These are phyloP conservation scores for Limenitis camilla DNA, from an alignment of 2,888 invertebrate genomes.

Conservation along the genomic window DNA sequence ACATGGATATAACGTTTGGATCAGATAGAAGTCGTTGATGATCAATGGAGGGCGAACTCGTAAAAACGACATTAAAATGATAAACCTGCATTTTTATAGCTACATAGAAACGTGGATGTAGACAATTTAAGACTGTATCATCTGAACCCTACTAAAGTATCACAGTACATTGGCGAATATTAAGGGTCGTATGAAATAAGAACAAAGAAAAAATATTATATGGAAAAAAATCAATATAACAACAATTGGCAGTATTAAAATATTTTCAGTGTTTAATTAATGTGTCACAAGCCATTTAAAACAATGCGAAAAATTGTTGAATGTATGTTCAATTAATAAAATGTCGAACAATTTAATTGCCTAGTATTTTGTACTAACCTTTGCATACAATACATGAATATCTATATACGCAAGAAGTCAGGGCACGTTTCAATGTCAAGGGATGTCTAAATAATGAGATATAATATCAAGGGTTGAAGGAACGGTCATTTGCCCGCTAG, in stretches of 20 bases:
- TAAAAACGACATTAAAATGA: constrained; percentile 4
- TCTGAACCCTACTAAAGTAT: constrained; percentile 8
- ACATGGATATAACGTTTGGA: too few relatives aligned
- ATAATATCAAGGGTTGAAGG: constrained; percentile 14
- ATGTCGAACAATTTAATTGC: constrained; percentile 7
- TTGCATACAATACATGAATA: too few relatives aligned
- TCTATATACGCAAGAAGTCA: too few relatives aligned
- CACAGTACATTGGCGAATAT: constrained; percentile 3
- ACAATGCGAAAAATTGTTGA: neutral
- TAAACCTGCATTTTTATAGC: constrained; percentile 11
- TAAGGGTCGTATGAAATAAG: constrained; percentile 8
- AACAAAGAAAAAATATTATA: constrained; percentile 1
- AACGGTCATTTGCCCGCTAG: constrained; percentile 16
- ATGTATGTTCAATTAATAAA: neutral
- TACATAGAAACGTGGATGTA: neutral
- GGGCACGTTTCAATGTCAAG: constrained; percentile 6
- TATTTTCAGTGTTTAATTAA: neutral
- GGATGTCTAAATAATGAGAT: constrained; percentile 7
- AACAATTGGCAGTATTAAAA: constrained; percentile 2
- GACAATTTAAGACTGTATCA: constrained; percentile 3
- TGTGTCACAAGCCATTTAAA: too few relatives aligned
- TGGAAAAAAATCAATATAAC: neutral
- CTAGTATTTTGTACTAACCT: constrained; percentile 4
- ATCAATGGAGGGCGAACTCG: neutral
- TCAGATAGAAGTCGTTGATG: neutral